A percentile compares a stretch with the other conserved stretches of the same genome.
Conservation (phyloP, 2,888 invertebrate genomes). For the Rapana venosa region DNA sequence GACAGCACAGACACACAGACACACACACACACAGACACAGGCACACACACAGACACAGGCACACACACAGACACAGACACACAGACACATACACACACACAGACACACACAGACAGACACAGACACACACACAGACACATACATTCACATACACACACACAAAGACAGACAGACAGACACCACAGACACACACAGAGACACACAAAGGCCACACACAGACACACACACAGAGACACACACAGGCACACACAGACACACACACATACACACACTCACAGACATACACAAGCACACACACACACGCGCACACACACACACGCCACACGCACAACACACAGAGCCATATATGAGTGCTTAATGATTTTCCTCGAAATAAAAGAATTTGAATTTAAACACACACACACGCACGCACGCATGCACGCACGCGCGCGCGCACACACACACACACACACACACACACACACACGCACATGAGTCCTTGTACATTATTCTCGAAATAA, state of each 20-base stretch:
- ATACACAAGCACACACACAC: background rate
- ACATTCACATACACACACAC: too few species aligned
- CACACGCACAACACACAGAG: background rate
- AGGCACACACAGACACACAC: background rate
- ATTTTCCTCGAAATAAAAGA: too few species aligned
- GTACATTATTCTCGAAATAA: too few species aligned
- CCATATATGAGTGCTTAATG: background rate
- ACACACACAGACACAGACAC: conserved; percentile 7
- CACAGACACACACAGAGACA: background rate
- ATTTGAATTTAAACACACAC: background rate
- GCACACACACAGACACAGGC: background rate
- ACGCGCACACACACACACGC: background rate
- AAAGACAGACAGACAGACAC: background rate
- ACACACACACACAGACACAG: background rate
- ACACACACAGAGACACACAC: background rate
- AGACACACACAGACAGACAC: background rate
- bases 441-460: too few species aligned
- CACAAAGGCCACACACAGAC: background rate
- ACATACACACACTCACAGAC: background rate
- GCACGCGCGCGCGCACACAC: too few species aligned
- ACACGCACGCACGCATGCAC: background rate
- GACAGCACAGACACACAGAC: too few species aligned
- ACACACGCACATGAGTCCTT: too few species aligned
- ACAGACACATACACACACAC: background rate
- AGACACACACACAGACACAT: background rate